Base-by-base conservation (phyloP, 2,888 invertebrate species). In the Corbicula japonica region DNA sequence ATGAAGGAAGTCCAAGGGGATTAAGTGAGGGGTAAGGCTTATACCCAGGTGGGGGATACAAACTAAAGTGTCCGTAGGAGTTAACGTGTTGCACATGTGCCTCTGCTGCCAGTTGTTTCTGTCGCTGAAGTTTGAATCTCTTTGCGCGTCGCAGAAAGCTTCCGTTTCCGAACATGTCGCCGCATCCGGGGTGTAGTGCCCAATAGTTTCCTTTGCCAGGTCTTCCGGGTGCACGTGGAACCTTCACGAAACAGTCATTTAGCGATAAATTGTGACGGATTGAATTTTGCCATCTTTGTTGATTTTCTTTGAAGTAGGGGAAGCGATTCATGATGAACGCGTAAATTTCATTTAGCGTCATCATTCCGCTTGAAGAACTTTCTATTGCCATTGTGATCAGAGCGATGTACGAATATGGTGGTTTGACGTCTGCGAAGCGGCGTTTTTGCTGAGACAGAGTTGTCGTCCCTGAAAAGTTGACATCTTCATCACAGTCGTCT, bases 361-460 rank as follows among this genome's bases (percentile, higher is more conserved):
- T 95, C 98, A 99, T 99, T 94, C 98, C 98, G 94, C 98, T 98
- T 60, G 97, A 96, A n/a, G 98, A 98, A 92, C 97, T 98, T 97
- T 99, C 98, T 91, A 99, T 99, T 78, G 99, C 99, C 99, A 99
- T 99, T 83, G 99, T 99, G 61, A 99, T 99, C 86, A 99, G 95
- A 63, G 99, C 98, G 93, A 99, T 99, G 95, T 99, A 99, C 54
- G 99, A 99, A 94, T 98, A 99, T 50, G 99, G 99, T 80, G 99
- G 99, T 94, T 99, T 99, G 94, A 99, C 98, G 94, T 98, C 98
- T 92, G 92, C 92, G 72, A 92, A 92, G 8, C 89, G 82, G 30
- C 92, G 84, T 50, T 89, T 89, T 71, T 92, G 92, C 77, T 92
- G 92, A 0, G 91, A 91, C 52, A 91, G 63, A 6, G 92, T 92